Evolutionary conservation across 2,888 invertebrate species (phyloP), one percentile per base, ranked within the genome.

Genomic region (Sinodicranocentrus sp.): DNA sequence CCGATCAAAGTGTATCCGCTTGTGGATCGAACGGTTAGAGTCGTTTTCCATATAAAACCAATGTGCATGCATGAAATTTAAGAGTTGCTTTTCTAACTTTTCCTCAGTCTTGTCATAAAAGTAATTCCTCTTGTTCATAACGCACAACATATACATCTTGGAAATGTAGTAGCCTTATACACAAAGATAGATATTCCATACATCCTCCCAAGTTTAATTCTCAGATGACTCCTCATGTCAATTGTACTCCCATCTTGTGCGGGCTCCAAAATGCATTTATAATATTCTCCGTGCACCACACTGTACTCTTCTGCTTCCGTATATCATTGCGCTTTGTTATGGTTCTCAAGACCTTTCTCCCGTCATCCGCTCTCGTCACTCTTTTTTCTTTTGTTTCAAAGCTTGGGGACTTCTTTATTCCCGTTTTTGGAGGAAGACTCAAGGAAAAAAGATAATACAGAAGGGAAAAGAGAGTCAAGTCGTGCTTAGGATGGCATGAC

Each of bases 321-420:
- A 39, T 39, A 39, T 17, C 54, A 26, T 44, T 75, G 57, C 72
- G 52, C 63, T 67, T 67, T 59, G 15, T 43, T 70, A 70, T 71
- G 70, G 61, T 71, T 71, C 78, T 71, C 39, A 68, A 67, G 68
- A 68, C 77, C 68, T 59, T 59, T 59, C 28, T 52, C 19, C 61
- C 61, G 61, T 78, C 71, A 78, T 78, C 78, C 78, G 78, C 61
- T 78, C 78, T 78, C 70, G 78, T 78, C 78, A 78, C 78, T 71
- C 59, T 39, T 61, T 75, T 76, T 43, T 48, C 71, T 33, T 70
- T 78, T 78, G 78, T 78, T 78, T 70, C 70, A 57, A 78, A 68
- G 78, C 78, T 70, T 44, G 59, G 78, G 71, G 78, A 78, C 78
- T 78, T 78, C 78, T 70, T 59, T 61, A 26, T 72, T 68, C 26